Evolutionary conservation across 92 coral and sea anemone species (phyloP).

Genomic region (Ricordea florida): DNA sequence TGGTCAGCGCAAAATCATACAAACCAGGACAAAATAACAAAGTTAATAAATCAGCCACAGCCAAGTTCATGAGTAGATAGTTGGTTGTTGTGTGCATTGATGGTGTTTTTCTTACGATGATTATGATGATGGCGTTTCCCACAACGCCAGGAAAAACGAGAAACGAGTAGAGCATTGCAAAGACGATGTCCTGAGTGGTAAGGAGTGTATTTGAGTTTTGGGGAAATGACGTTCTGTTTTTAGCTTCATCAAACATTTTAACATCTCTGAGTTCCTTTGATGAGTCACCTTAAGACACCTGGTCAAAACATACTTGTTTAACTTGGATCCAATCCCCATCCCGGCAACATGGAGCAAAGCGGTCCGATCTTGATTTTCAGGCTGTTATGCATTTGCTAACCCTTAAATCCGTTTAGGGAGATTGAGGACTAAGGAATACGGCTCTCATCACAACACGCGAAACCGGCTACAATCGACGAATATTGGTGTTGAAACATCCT

Average conservation of each 20-base stretch:
- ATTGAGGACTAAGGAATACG: too few species aligned
- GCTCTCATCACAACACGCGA: too few species aligned
- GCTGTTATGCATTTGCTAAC: too few species aligned
- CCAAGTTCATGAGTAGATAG: conserved; percentile 51
- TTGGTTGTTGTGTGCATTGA: conserved; percentile 62
- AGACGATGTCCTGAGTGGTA: conserved; percentile 9
- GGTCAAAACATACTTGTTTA: neutral
- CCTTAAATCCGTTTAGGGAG: too few species aligned
- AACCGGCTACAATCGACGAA: too few species aligned
- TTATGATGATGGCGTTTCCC: conserved; percentile 37
- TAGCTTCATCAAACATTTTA: too few species aligned
- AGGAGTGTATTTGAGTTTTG: neutral
- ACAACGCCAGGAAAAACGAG: conserved; percentile 38
- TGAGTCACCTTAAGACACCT: neutral
- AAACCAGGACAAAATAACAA: conserved; percentile 56
- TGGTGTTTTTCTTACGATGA: conserved; percentile 26
- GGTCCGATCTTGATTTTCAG: too few species aligned
- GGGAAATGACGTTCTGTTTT: neutral
- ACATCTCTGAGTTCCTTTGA: neutral
- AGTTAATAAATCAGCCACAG: conserved; percentile 50
- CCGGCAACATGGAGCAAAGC: too few species aligned
- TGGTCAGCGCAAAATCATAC: conserved; percentile 39
- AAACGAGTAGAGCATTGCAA: conserved; percentile 18
- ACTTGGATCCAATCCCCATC: too few species aligned
- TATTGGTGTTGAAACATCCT: too few species aligned